Conservation (phyloP, 2,888 invertebrate species). For the Xanthorhoe spadicearia region DNA sequence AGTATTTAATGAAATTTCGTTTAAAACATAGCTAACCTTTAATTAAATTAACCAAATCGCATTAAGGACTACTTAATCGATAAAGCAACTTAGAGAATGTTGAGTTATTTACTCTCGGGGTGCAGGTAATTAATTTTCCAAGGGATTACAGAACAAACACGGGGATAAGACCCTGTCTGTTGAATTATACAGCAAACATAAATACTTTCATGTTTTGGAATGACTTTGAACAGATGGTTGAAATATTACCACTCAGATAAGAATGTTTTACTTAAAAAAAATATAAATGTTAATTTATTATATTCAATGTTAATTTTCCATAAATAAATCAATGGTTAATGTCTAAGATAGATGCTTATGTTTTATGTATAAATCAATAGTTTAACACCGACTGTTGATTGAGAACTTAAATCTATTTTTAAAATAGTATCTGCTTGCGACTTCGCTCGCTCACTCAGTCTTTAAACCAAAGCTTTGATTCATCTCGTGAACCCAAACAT, state of each 20-base stretch:
- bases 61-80: constrained; percentile 33
- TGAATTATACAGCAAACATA: not conserved
- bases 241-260: not conserved
- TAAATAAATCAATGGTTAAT: no score
- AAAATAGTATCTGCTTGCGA: no score
- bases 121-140: constrained; percentile 75
- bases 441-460: no score
- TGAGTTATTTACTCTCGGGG: constrained; percentile 48
- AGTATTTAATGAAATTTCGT: no score
- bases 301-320: no score
- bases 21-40: constrained; percentile 20
- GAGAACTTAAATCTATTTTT: no score
- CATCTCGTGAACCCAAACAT: no score
- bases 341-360: no score
- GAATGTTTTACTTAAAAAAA: not conserved
- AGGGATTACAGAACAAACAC: constrained; percentile 78
- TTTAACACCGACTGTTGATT: no score
- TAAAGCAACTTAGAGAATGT: constrained; percentile 55
- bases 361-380: no score
- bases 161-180: constrained; percentile 46
- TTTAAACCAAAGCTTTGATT: no score
- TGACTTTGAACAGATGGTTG: not conserved
- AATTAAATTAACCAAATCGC: constrained; percentile 35
- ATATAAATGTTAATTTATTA: no score
- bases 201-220: not conserved